A percentile compares a stretch with the other conserved stretches of the same genome.
Conservation (phyloP, 2,113 vertebrate genomes). For the Rhinolophus sinicus region DNA sequence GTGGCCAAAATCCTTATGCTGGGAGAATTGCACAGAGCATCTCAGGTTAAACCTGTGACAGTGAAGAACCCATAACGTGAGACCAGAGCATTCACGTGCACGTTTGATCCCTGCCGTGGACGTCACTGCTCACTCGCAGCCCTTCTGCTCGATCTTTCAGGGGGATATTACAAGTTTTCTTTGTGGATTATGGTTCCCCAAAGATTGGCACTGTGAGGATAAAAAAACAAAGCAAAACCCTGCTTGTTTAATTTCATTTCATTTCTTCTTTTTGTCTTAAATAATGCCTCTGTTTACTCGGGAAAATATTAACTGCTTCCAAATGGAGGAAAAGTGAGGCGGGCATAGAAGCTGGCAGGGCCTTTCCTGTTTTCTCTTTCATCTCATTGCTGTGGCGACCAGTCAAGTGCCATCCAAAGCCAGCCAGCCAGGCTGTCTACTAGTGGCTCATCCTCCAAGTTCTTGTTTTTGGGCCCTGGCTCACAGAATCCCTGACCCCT, state of each 20-base stretch:
- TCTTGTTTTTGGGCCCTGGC: not conserved
- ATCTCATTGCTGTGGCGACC: not conserved
- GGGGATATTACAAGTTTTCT: not conserved
- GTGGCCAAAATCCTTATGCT: not conserved
- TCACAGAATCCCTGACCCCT: not conserved
- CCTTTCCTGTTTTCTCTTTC: constrained; percentile 7
- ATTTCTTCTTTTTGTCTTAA: not conserved
- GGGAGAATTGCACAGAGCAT: not conserved
- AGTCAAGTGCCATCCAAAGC: not conserved
- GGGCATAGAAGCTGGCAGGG: not conserved
- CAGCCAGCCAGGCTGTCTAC: not conserved
- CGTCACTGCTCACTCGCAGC: accelerated
- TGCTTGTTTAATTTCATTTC: not conserved
- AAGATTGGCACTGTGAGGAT: not conserved
- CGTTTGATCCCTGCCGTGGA: no score
- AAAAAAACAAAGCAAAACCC: not conserved
- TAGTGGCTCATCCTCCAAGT: not conserved
- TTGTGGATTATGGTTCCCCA: not conserved
- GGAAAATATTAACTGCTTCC: not conserved
- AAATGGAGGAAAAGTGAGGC: not conserved
- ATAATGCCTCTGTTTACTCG: not conserved
- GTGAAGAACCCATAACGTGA: not conserved
- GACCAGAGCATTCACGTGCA: accelerated
- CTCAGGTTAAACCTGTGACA: not conserved
- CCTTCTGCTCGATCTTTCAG: not conserved